A percentile compares a stretch with the other conserved stretches of the same genome.
Evolutionary conservation across 2,797 vertebrate species (phyloP).

Genomic region (Otolemur crassicaudatus): DNA sequence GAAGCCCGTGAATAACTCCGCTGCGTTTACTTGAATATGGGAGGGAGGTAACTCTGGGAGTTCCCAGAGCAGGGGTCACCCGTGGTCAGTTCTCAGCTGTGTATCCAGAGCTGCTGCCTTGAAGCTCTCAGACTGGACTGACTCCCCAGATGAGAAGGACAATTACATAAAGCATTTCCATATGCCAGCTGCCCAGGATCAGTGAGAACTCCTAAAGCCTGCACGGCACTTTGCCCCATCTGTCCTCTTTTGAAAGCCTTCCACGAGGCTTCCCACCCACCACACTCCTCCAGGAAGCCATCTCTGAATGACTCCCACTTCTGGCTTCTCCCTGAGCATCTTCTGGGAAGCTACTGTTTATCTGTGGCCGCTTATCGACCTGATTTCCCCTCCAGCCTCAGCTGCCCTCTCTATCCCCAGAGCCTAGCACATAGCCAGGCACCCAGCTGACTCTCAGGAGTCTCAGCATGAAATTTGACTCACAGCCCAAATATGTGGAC

Average conservation of each 20-base stretch:
- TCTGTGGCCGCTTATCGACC: neutral
- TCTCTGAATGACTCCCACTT: neutral
- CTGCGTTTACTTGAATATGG: neutral
- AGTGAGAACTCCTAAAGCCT: neutral
- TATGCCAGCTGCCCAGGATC: neutral
- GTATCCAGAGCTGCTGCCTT: neutral
- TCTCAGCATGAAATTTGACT: slow-evolving; percentile 19
- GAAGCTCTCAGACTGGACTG: neutral
- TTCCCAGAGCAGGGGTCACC: neutral
- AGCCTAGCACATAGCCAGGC: neutral
- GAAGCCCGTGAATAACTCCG: neutral
- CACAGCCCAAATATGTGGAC: neutral
- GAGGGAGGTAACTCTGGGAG: neutral
- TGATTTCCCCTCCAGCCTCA: neutral
- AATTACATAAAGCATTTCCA: neutral
- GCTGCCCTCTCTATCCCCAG: neutral
- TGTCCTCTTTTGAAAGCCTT: neutral
- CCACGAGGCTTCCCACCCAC: neutral
- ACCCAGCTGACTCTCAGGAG: neutral
- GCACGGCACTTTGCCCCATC: neutral
- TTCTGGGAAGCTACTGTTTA: neutral
- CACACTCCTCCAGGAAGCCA: neutral
- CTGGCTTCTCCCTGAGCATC: neutral
- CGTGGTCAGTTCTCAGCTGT: neutral
- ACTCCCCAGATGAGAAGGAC: neutral